phyloP scores from a whole-genome alignment of 2,888 invertebrate genomes.

The Ennomos quercinarius region DNA sequence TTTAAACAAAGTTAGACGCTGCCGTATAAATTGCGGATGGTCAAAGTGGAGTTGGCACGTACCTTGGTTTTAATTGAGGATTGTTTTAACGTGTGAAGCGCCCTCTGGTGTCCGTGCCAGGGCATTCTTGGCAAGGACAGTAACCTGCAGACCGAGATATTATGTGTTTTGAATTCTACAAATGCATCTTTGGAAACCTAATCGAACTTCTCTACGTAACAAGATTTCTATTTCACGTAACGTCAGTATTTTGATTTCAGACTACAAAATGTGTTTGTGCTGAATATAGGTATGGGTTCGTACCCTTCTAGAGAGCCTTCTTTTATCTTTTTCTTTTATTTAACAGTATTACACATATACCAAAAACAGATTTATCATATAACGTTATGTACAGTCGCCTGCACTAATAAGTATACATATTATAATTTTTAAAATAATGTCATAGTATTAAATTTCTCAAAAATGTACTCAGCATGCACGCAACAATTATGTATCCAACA shows the following conservation, averaged over 20 bases:
- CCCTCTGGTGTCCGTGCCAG: conserved; percentile 39
- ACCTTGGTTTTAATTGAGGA: conserved; percentile 67
- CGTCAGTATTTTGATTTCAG: conserved; percentile 41
- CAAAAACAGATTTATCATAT: too few relatives aligned
- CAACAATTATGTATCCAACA: too few relatives aligned
- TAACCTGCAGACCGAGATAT: conserved; percentile 45
- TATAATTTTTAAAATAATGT: too few relatives aligned
- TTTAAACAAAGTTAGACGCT: conserved; percentile 22
- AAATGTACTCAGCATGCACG: too few relatives aligned
- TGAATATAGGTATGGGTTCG: too few relatives aligned
- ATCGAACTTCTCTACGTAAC: conserved; percentile 38
- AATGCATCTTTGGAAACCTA: conserved; percentile 59
- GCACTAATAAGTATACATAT: too few relatives aligned
- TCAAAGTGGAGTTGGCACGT: conserved; percentile 46
- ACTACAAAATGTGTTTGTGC: too few relatives aligned
- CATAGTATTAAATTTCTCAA: too few relatives aligned
- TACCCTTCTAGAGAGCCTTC: too few relatives aligned
- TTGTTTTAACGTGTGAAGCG: conserved; percentile 55
- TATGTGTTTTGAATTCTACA: conserved; percentile 66
- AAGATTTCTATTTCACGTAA: conserved; percentile 13
- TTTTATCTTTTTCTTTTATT: too few relatives aligned
- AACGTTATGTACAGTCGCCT: too few relatives aligned
- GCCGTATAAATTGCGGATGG: conserved; percentile 26
- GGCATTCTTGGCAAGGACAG: conserved; percentile 66
- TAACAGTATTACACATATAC: too few relatives aligned